Conservation (phyloP, 2,888 invertebrate species). For the Biston stratarius region DNA sequence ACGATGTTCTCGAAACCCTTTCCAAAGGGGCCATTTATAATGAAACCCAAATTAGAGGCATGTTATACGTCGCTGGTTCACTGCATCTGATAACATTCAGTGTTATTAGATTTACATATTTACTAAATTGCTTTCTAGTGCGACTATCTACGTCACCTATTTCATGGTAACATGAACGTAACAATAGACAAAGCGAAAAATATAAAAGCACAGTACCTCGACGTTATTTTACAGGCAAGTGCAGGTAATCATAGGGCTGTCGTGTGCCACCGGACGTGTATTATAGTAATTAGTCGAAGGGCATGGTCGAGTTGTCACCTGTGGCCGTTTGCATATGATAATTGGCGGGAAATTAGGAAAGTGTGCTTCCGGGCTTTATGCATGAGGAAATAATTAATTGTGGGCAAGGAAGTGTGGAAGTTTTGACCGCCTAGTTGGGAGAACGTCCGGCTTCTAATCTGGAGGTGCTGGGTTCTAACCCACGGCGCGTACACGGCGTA, state of each 20-base stretch:
- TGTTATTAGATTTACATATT: conserved; percentile 63
- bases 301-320: conserved; percentile 52
- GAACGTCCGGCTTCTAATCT: too few relatives aligned
- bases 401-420: conserved; percentile 1
- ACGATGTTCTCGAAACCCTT: conserved; percentile 30
- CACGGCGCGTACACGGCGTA: too few relatives aligned
- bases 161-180: conserved; percentile 46
- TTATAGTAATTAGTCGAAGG: conserved; percentile 68
- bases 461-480: too few relatives aligned
- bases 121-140: conserved; percentile 53
- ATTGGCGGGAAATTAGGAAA: conserved; percentile 60
- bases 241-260: conserved; percentile 52
- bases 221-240: conserved; percentile 53
- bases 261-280: conserved; percentile 61
- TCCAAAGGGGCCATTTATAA: conserved; percentile 45
- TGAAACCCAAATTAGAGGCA: conserved; percentile 44
- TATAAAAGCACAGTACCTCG: conserved; percentile 51
- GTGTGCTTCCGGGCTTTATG: conserved; percentile 48
- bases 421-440: too few relatives aligned
- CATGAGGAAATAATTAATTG: conserved; percentile 26
- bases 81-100: conserved; percentile 66
- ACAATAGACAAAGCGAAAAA: conserved; percentile 39
- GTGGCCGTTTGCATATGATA: conserved; percentile 49
- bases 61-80: conserved; percentile 59
- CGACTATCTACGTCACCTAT: conserved; percentile 21